These are phyloP conservation scores for Acyrthosiphon pisum DNA, from an alignment of 1,140 invertebrate species.

Conservation along the genomic window DNA sequence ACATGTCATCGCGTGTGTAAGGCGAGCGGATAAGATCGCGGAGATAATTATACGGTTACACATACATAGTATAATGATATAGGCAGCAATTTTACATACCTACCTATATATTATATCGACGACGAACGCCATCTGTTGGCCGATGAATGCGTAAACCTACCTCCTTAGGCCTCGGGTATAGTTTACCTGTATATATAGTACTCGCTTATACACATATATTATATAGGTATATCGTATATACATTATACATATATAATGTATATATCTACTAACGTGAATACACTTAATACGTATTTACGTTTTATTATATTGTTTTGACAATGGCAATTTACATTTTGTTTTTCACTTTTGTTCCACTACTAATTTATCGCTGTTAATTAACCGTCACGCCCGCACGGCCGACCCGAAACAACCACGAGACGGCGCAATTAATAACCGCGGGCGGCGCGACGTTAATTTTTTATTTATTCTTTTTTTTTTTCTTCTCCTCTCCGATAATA, in stretches of 20 bases:
- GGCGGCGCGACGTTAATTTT: constrained; percentile 11
- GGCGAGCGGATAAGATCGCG: constrained; percentile 28
- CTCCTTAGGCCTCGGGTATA: neutral
- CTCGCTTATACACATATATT: neutral
- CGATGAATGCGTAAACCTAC: neutral
- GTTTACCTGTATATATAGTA: neutral
- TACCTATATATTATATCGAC: neutral
- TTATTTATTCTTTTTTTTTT: neutral
- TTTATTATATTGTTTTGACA: constrained; percentile 45
- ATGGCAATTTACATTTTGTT: constrained; percentile 48
- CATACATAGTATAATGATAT: neutral
- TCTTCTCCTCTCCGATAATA: neutral
- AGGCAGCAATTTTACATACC: neutral
- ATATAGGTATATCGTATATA: neutral
- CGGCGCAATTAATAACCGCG: constrained; percentile 42
- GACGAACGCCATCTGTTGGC: constrained; percentile 27
- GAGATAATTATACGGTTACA: neutral
- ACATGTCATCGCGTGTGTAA: constrained; percentile 42
- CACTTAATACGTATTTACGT: constrained; percentile 14
- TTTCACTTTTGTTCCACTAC: constrained; percentile 41
- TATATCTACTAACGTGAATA: neutral
- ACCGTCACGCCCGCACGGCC: constrained; percentile 52
- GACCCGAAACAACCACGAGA: constrained; percentile 35
- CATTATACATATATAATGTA: neutral
- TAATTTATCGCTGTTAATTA: constrained; percentile 52